A percentile compares a stretch with the other conserved stretches of the same genome.
Conservation (phyloP, 1,140 invertebrate genomes). For the Macrocentrus cingulum region DNA sequence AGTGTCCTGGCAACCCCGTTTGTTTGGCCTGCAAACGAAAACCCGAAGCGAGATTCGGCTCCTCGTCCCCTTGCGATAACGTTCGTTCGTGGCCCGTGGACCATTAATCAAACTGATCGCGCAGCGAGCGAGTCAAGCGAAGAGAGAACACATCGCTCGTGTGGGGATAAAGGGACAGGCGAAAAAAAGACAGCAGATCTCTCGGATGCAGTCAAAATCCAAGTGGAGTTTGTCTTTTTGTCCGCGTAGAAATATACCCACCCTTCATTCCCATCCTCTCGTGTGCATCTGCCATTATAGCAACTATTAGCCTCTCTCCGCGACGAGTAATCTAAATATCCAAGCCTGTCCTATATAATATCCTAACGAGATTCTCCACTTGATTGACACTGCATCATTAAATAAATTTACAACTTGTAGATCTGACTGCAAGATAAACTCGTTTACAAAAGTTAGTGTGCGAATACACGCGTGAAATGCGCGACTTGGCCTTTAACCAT, state of each 20-base stretch:
- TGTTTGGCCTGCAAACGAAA: slow-evolving; percentile 40
- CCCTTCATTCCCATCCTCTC: slow-evolving; percentile 5
- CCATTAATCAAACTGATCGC: slow-evolving; percentile 36
- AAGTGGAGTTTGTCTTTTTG: not conserved
- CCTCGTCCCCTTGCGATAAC: slow-evolving; percentile 38
- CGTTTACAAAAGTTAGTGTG: slow-evolving; percentile 3
- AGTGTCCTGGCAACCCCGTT: slow-evolving; percentile 29
- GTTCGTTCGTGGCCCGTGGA: slow-evolving; percentile 36
- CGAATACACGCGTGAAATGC: not conserved
- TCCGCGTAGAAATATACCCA: slow-evolving; percentile 8
- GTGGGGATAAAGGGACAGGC: slow-evolving; percentile 11
- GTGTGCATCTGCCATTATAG: slow-evolving; percentile 26
- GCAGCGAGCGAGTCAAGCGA: slow-evolving; percentile 31
- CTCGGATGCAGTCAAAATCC: slow-evolving; percentile 17
- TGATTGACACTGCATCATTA: too few species aligned
- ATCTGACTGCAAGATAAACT: too few species aligned
- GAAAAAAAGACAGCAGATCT: slow-evolving; percentile 1
- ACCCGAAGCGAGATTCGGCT: slow-evolving; percentile 29
- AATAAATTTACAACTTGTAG: too few species aligned
- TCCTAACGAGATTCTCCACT: too few species aligned
- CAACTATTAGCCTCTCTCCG: slow-evolving; percentile 17
- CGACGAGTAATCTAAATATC: slow-evolving; percentile 1
- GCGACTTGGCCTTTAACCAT: not conserved
- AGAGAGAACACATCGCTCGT: slow-evolving; percentile 17
- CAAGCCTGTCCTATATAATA: slow-evolving; percentile 1